These are phyloP conservation scores for Dermochelys coriacea DNA, from an alignment of 2,797 vertebrate genomes.

Conservation along the genomic window DNA sequence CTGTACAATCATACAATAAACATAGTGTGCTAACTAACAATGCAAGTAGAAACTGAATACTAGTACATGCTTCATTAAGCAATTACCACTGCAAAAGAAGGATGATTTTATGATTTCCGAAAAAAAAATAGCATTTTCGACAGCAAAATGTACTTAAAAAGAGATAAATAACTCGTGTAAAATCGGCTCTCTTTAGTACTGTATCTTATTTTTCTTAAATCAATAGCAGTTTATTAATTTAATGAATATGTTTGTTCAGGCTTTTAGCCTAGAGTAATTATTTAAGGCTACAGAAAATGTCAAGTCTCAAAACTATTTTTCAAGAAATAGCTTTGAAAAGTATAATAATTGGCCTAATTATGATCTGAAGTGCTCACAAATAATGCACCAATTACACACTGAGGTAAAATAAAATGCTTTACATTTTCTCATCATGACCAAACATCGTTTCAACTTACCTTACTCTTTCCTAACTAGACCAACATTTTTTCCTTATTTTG, in stretches of 20 bases:
- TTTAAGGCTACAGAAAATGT: conserved; percentile 9
- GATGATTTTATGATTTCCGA: conserved; percentile 15
- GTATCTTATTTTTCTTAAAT: neutral
- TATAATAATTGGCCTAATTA: neutral
- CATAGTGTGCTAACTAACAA: conserved; percentile 28
- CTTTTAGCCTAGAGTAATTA: conserved; percentile 42
- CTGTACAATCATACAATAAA: neutral
- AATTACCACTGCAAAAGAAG: neutral
- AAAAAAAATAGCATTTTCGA: neutral
- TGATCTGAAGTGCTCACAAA: neutral
- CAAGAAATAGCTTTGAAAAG: neutral
- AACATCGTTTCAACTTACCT: conserved; percentile 1
- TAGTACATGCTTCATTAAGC: conserved; percentile 23
- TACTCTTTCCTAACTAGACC: neutral
- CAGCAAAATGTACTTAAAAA: neutral
- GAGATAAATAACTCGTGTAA: neutral
- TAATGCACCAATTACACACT: neutral
- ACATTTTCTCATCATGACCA: conserved; percentile 20
- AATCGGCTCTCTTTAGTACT: neutral
- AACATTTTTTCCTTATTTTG: neutral
- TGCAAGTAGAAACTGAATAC: neutral
- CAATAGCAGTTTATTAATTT: conserved; percentile 39
- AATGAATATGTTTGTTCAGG: neutral
- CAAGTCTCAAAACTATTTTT: neutral
- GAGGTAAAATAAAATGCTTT: neutral